A percentile compares a stretch with the other conserved stretches of the same genome.
These are phyloP conservation scores for Dynastes hyllus DNA, from an alignment of 2,888 invertebrate genomes.

Conservation along the genomic window DNA sequence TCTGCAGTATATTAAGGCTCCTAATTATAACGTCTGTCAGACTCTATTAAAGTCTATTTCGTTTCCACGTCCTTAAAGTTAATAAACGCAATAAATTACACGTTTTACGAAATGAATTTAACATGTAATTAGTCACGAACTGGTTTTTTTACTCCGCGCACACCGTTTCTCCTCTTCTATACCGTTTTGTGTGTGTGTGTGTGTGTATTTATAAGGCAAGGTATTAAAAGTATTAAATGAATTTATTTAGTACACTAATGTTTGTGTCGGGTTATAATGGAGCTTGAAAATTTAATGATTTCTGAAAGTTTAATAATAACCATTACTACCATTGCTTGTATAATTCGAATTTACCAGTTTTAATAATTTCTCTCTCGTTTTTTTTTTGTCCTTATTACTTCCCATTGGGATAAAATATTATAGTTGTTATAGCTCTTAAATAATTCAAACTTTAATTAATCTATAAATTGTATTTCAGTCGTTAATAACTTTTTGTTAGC, in stretches of 20 bases:
- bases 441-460: no score
- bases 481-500: no score
- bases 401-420: no score
- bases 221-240: conserved; percentile 18
- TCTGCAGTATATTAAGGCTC: conserved; percentile 41
- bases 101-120: conserved; percentile 43
- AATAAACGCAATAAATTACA: conserved; percentile 42
- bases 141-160: conserved; percentile 15
- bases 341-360: not conserved
- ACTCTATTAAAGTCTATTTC: conserved; percentile 45
- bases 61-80: conserved; percentile 41
- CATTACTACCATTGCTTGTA: not conserved
- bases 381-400: no score
- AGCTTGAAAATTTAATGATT: conserved; percentile 33
- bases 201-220: not conserved
- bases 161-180: conserved; percentile 3
- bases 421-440: no score
- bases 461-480: no score
- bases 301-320: conserved; percentile 8
- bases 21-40: conserved; percentile 42
- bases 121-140: conserved; percentile 42
- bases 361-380: no score
- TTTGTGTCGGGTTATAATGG: conserved; percentile 16
- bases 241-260: conserved; percentile 24
- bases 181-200: not conserved